These are phyloP conservation scores for Saccopteryx leptura DNA, from an alignment of 2,113 vertebrate genomes.

Conservation along the genomic window DNA sequence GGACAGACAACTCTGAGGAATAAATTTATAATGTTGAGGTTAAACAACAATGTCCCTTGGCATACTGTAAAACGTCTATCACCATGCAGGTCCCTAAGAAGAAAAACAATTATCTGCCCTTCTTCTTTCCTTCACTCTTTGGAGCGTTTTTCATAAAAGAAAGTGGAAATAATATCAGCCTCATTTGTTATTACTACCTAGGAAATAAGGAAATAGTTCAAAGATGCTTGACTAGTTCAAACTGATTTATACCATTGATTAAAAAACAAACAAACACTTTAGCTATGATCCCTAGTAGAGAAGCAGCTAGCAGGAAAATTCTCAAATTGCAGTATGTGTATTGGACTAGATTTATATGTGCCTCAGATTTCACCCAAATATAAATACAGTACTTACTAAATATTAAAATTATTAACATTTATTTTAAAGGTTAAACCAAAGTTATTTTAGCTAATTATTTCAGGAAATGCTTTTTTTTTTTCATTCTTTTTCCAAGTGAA, in stretches of 20 bases:
- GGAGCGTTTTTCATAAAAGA: background rate
- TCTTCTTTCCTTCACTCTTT: background rate
- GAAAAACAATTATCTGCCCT: background rate
- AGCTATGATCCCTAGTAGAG: background rate
- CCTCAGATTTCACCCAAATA: conserved; percentile 26
- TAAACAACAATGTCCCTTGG: background rate
- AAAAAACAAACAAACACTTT: background rate
- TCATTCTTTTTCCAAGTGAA: too few species aligned
- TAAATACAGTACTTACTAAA: conserved; percentile 3
- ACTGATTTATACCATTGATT: too few species aligned
- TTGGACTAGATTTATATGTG: background rate
- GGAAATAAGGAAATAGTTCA: conserved; percentile 59
- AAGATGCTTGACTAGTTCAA: background rate
- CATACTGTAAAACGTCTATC: background rate
- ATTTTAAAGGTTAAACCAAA: conserved; percentile 18
- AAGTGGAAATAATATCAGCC: background rate
- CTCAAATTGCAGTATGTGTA: background rate
- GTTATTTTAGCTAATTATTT: conserved; percentile 24
- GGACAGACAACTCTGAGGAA: background rate
- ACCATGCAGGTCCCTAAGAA: background rate
- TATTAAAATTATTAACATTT: conserved; percentile 41
- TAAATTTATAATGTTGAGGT: conserved; percentile 2
- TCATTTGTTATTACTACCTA: background rate
- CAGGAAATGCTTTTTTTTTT: background rate
- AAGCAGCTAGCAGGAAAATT: conserved; percentile 9